Percentiles rank a stretch among this genome's conserved stretches.
Evolutionary conservation across 2,113 vertebrate species (phyloP).

Genomic region (Noctilio leporinus): DNA sequence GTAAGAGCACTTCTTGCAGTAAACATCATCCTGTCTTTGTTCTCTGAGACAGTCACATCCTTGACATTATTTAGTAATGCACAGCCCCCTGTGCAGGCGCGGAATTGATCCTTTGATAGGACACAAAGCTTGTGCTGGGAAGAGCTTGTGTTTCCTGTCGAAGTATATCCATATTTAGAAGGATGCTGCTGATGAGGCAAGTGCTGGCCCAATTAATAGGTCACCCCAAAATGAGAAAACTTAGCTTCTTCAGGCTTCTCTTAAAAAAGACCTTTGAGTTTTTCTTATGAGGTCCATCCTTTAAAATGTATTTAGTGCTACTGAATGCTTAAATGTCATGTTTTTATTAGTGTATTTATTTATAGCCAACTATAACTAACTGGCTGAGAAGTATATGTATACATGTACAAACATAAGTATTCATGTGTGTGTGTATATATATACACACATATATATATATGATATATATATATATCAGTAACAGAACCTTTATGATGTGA

Average conservation of each 20-base stretch:
- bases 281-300: not conserved
- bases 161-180: slow-evolving; percentile 61
- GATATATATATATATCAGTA: not conserved
- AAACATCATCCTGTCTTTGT: not conserved
- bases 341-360: not conserved
- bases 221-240: not conserved
- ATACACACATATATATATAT: no score
- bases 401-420: no score
- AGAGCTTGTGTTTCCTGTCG: slow-evolving; percentile 75
- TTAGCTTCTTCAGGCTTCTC: slow-evolving; percentile 23
- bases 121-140: slow-evolving; percentile 71
- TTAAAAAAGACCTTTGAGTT: not conserved
- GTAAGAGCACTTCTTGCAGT: not conserved
- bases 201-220: slow-evolving; percentile 46
- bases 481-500: not conserved
- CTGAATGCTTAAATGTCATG: not conserved
- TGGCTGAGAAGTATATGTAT: not conserved
- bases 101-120: slow-evolving; percentile 70
- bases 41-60: slow-evolving; percentile 55
- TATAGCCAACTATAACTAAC: not conserved
- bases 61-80: slow-evolving; percentile 73
- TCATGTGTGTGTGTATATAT: no score
- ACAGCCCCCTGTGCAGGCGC: slow-evolving; percentile 69
- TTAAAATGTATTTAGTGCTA: not conserved
- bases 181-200: slow-evolving; percentile 64